Percentiles rank a stretch among this genome's conserved stretches.
Conservation (phyloP, 2,888 invertebrate genomes). For the Plebejus melissa region DNA sequence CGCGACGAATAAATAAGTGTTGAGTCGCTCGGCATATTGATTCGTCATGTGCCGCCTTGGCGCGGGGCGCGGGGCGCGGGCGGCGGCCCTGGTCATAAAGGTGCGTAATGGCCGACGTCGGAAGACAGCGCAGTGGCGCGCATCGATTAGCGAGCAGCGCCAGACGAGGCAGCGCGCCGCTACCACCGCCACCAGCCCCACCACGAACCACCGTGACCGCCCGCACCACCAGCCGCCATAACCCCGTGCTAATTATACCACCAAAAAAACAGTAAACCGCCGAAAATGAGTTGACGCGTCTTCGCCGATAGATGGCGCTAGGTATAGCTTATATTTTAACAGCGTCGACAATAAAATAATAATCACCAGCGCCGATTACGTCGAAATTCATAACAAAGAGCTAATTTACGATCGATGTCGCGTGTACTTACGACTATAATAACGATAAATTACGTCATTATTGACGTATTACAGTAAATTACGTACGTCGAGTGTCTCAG, state of each 20-base stretch:
- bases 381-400: slow-evolving; percentile 18
- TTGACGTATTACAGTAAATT: slow-evolving; percentile 43
- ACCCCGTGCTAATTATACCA: neutral
- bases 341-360: neutral
- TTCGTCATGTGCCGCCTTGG: slow-evolving; percentile 78
- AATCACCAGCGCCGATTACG: neutral
- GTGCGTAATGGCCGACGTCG: slow-evolving; percentile 86
- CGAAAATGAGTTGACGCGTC: neutral
- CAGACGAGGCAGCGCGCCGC: slow-evolving; percentile 67
- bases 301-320: slow-evolving; percentile 46
- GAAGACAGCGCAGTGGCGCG: slow-evolving; percentile 84
- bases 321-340: slow-evolving; percentile 30
- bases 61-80: slow-evolving; percentile 46
- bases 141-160: slow-evolving; percentile 83
- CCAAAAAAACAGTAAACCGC: neutral
- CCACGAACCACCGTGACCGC: slow-evolving; percentile 35
- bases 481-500: slow-evolving; percentile 44
- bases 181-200: slow-evolving; percentile 34
- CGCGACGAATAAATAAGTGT: slow-evolving; percentile 79
- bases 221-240: slow-evolving; percentile 36
- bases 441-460: slow-evolving; percentile 32
- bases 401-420: neutral
- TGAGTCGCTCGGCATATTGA: slow-evolving; percentile 79
- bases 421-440: neutral
- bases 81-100: slow-evolving; percentile 81